Evolutionary conservation across 1,140 invertebrate genomes (phyloP), one percentile per base, ranked within the genome.

Genomic region (Lepidurus arcticus): DNA sequence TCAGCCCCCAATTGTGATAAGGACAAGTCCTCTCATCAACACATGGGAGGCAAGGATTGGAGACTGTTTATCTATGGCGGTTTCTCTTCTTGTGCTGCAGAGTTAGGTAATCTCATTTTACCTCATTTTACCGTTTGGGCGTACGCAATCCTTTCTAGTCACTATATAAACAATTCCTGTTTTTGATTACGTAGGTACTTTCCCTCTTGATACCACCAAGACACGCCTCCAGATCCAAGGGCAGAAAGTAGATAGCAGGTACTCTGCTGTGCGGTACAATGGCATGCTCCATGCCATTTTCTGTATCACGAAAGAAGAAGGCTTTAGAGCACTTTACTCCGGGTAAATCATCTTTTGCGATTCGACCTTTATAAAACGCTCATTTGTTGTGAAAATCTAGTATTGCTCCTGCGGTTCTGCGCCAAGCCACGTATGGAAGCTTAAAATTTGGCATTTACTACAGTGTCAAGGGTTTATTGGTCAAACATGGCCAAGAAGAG

Each of bases 361-460:
- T 16, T 24, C 13, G 6, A 44, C 13, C 43, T 80, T 13, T 65
- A n/a, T 3, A 47, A 9, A 21, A 65, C 53, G n/a, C 53, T 9
- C n/a, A n/a, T 78, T 82, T 81, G 76, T 82, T 82, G 80, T 81
- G 82, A 84, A 45, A 45, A 84, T 86, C 53, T 85, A 97, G 95
- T 80, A 94, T 98, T 83, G 92, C 91, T 87, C 95, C 95, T 78
- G 96, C 95, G 73, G 90, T 97, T 76, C 86, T 98, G 73, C 88
- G 95, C 42, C 96, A 98, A 86, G 93, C 95, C 21, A 95, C 94
- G 73, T 98, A 98, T 87, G 96, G 96, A 81, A 97, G 95, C 34
- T 95, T 98, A 80, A 98, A 98, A 86, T 97, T 98, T 85, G 96
- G 96, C 78, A 93, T 95, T 26, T 98, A 98, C 86, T 97, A 98